Evolutionary conservation across 2,113 vertebrate species (phyloP).

Genomic region (Scomber colias): DNA sequence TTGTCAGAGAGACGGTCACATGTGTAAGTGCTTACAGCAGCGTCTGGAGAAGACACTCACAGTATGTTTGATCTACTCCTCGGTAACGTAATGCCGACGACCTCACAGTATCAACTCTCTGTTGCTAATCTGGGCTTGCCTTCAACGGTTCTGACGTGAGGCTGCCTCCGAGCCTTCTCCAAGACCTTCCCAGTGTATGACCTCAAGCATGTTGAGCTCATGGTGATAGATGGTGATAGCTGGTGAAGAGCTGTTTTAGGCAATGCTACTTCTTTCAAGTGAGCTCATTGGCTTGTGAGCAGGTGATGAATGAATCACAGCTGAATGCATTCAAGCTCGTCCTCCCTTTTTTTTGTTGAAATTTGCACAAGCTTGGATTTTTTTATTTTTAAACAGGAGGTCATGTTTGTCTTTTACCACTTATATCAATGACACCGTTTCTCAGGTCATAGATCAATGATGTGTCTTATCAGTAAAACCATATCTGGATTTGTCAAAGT

Average conservation of each 20-base stretch:
- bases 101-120: slow-evolving; percentile 10
- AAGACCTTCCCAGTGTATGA: not conserved
- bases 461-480: slow-evolving; percentile 30
- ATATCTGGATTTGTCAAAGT: slow-evolving; percentile 44
- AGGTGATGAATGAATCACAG: not conserved
- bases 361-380: not conserved
- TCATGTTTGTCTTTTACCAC: not conserved
- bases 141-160: not conserved
- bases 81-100: slow-evolving; percentile 63
- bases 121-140: slow-evolving; percentile 62
- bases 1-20: not conserved
- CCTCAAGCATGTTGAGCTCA: slow-evolving; percentile 15
- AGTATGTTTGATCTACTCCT: slow-evolving; percentile 29
- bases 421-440: not conserved
- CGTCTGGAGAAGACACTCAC: slow-evolving; percentile 2
- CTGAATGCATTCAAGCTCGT: not conserved
- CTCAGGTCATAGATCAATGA: slow-evolving; percentile 11
- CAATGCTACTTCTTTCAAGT: not conserved
- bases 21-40: not conserved
- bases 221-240: not conserved
- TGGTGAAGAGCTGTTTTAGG: slow-evolving; percentile 2
- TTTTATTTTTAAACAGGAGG: not conserved
- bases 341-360: not conserved
- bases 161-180: slow-evolving; percentile 15
- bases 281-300: not conserved